Evolutionary conservation across 2,113 vertebrate species (phyloP).

Genomic region (Origma solitaria): DNA sequence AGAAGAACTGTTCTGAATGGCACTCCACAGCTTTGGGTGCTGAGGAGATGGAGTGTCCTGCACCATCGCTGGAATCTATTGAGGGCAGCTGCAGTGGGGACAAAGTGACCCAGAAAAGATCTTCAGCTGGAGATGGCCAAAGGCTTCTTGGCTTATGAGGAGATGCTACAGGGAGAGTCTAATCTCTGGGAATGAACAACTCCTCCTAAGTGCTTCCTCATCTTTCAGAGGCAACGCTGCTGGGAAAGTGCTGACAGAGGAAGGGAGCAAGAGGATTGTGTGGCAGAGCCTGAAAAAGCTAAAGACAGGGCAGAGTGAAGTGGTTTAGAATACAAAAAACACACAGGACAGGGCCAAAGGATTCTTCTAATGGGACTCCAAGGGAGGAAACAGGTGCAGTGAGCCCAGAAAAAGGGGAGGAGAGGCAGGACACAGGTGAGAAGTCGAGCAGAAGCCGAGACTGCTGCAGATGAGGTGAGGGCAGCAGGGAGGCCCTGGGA

Average conservation of each 20-base stretch:
- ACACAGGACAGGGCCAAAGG: not conserved
- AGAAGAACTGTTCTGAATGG: not conserved
- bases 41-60: not conserved
- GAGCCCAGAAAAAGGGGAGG: not conserved
- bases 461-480: not conserved
- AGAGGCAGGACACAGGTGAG: not conserved
- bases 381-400: not conserved
- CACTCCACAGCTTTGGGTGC: not conserved
- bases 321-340: not conserved
- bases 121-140: not conserved
- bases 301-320: not conserved
- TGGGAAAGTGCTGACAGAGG: not conserved
- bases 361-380: not conserved
- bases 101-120: not conserved
- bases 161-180: not conserved
- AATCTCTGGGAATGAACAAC: not conserved
- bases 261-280: not conserved
- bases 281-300: not conserved
- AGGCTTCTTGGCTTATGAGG: rapidly evolving
- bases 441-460: not conserved
- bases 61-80: not conserved
- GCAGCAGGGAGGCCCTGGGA: not conserved
- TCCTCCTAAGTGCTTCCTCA: not conserved
- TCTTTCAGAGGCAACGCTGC: not conserved
- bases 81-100: not conserved